Base-by-base conservation (phyloP, 2,113 vertebrate species). In the Xiphophorus maculatus region DNA sequence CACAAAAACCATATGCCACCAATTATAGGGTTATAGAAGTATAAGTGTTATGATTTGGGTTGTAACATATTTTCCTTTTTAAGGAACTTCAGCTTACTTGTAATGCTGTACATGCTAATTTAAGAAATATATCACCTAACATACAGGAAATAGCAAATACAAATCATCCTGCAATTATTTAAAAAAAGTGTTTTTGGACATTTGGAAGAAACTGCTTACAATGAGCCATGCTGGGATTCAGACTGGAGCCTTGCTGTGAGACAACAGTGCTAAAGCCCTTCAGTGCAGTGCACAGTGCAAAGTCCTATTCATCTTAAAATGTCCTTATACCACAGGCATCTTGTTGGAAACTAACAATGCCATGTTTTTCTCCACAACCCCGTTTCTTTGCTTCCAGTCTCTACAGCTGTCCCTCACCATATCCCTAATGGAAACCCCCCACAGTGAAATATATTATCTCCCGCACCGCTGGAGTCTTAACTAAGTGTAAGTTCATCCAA, bases 401-500 rank as follows among this genome's bases (percentile, higher is more conserved):
- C 69, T 76, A 69, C 77, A 60, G 73, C 82, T 82, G 75, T 76
- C 71, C 58, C 69, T 51, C 75, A 75, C 63, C 44, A 75, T 86
- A 69, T 79, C 67, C 80, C 72, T 28, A 58, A 67, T 73, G 79
- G 71, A 65, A 44, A n/a, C n/a, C 72, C 78, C 89, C 76, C 2
- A 14, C 17, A 29, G 83, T 15, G 70, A 70, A 79, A 69, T 69
- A 61, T 64, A 81, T 79, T 79, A 84, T 81, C 25, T 58, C 79
- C 51, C 70, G 73, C 84, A 69, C 84, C 60, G 66, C 73, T 58
- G 69, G 82, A 81, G 66, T 77, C 82, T 82, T 87, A 88, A 86
- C 84, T 89, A 89, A 91, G 70, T 84, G 79, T 80, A 71, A 76
- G 81, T 82, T 79, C 30, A 68, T 65, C 83, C 83, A 85, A 84